Conservation (phyloP, 2,797 vertebrate species). For the Anomalospiza imberbis region DNA sequence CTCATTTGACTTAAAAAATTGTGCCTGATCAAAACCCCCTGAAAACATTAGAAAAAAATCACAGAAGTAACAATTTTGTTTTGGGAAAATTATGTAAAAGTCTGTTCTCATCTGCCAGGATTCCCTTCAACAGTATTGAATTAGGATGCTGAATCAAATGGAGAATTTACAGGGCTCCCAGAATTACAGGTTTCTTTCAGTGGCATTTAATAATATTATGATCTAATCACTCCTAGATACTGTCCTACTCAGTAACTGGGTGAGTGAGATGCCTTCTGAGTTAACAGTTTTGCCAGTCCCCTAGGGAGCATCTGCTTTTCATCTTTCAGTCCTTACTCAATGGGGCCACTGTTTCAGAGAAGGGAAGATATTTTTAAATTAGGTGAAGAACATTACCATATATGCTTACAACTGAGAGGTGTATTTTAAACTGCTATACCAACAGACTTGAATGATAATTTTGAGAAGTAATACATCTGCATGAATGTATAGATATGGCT, state of each 20-base stretch:
- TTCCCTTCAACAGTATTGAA: not conserved
- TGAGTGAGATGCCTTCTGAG: not conserved
- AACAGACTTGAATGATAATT: not conserved
- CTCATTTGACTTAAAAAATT: not conserved
- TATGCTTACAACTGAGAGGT: not conserved
- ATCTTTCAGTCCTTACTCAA: not conserved
- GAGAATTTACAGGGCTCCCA: not conserved
- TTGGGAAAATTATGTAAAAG: not conserved
- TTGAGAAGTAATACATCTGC: not conserved
- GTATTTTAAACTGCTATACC: not conserved
- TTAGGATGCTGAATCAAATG: not conserved
- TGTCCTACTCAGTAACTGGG: not conserved
- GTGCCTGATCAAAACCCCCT: not conserved
- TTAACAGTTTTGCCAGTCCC: not conserved
- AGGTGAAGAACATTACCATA: not conserved
- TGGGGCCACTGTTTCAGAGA: not conserved
- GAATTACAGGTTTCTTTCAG: not conserved
- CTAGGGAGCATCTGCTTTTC: conserved; percentile 9
- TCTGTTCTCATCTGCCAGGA: not conserved
- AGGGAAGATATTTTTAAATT: not conserved
- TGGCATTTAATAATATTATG: conserved; percentile 17
- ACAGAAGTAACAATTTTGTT: not conserved
- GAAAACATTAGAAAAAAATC: not conserved
- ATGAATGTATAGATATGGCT: not conserved
- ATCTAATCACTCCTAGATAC: not conserved